Base-by-base conservation (phyloP, 2,888 invertebrate species). In the Aleiodes testaceus region DNA sequence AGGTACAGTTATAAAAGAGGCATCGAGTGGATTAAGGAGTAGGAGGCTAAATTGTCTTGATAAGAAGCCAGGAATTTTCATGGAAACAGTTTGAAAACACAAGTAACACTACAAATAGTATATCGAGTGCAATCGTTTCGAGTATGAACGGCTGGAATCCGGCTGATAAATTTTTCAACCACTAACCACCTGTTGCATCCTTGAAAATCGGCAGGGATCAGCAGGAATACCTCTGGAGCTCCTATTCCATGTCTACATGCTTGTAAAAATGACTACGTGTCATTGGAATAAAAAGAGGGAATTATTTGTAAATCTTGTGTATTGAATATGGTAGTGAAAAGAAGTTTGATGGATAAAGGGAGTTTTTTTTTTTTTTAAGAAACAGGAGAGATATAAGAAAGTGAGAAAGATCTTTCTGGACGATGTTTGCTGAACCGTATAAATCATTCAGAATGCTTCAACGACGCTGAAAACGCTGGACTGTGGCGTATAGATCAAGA, bases 1-100 rank as follows among this genome's bases (percentile, higher is more conserved):
- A 73, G 79, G 12, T 82, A 82, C 44, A 11, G 79, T 6, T 66
- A 68, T 64, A 26, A 14, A 2, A 78, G 78, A 12, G 14, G 73
- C 6, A 11, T 70, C n/a, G 55, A 52, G 1, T 82, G 79, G 79
- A 73, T 82, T 16, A 76, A 55, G 0, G 3, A 14, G 22, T 47
- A 2, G 36, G 9, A 49, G 14, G 49, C 11, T 16, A 49, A 49
- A 49, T 36, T 36, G 36, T 11, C 11, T 36, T 36, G 36, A 36
- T 36, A 36, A 36, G 36, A 36, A 6, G 36, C 9, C 36, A 36
- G 36, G 7, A 49, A 49, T 49, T 49, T 16, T 14, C 16, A 16
- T 49, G 3, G 49, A 14, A n/a, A 12, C 49, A n/a, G n/a, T n/a
- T 16, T 5, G 16, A 2, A n/a, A 49, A 16, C n/a, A 42, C 18